phyloP scores from a whole-genome alignment of 2,888 invertebrate species.

The Drosophila mayaguana region DNA sequence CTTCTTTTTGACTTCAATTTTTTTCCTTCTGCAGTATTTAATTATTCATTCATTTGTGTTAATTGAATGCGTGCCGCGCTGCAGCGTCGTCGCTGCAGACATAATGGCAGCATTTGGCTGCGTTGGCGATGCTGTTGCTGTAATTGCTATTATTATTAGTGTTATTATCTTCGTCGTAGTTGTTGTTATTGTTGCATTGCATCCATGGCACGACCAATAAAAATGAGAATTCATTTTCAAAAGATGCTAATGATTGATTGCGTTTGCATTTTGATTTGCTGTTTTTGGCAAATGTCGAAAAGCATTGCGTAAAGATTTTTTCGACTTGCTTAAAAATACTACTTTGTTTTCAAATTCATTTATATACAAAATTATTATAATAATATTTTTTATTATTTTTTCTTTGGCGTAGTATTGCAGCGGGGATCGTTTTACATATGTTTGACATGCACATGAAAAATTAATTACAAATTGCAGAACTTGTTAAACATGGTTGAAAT shows the following conservation, averaged over 20 bases:
- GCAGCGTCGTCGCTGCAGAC: slow-evolving; percentile 58
- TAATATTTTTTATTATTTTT: background rate
- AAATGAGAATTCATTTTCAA: slow-evolving; percentile 71
- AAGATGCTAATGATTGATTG: slow-evolving; percentile 77
- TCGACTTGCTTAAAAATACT: slow-evolving; percentile 8
- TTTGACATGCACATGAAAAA: slow-evolving; percentile 24
- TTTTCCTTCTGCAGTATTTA: slow-evolving; percentile 42
- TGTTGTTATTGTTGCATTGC: slow-evolving; percentile 37
- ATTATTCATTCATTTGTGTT: slow-evolving; percentile 76
- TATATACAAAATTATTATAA: background rate
- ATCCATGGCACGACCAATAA: slow-evolving; percentile 51
- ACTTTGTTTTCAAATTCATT: slow-evolving; percentile 4
- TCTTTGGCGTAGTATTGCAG: slow-evolving; percentile 49
- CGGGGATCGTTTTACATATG: slow-evolving; percentile 16
- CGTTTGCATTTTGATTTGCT: slow-evolving; percentile 58
- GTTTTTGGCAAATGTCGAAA: slow-evolving; percentile 65
- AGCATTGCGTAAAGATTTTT: slow-evolving; percentile 56
- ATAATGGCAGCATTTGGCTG: slow-evolving; percentile 74
- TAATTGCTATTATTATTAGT: slow-evolving; percentile 22
- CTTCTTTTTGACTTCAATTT: background rate
- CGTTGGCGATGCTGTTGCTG: slow-evolving; percentile 56
- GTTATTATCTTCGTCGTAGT: slow-evolving; percentile 6
- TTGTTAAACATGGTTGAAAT: background rate
- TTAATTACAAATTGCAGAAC: slow-evolving; percentile 13
- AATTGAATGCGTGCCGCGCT: slow-evolving; percentile 76